Percentiles rank a stretch among this genome's conserved stretches.
Conservation (phyloP, 2,888 invertebrate species). For the Sarcophaga subvicina region DNA sequence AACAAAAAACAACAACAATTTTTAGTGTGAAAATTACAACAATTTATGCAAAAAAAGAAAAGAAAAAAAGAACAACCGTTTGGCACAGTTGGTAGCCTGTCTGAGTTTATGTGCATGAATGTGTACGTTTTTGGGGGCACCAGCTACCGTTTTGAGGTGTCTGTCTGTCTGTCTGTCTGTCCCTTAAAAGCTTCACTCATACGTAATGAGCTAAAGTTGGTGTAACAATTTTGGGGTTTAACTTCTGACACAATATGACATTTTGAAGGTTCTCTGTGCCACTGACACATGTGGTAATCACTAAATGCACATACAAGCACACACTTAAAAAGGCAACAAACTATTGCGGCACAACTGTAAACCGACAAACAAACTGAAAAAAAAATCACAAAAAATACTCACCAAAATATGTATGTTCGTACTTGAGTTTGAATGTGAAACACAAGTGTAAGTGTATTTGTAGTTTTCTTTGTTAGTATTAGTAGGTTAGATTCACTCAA, state of each 20-base stretch:
- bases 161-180: neutral
- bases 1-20: neutral
- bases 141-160: neutral
- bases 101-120: neutral
- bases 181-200: slow-evolving; percentile 38
- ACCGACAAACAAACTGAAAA: neutral
- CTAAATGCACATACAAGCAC: slow-evolving; percentile 7
- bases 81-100: neutral
- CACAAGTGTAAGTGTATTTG: neutral
- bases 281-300: slow-evolving; percentile 61
- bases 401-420: neutral
- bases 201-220: slow-evolving; percentile 54
- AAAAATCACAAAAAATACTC: neutral
- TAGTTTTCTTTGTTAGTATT: neutral
- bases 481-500: slow-evolving; percentile 33
- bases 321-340: slow-evolving; percentile 21
- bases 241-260: slow-evolving; percentile 62
- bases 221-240: slow-evolving; percentile 57
- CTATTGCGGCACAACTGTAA: slow-evolving; percentile 21
- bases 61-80: neutral
- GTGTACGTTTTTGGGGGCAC: slow-evolving; percentile 1
- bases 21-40: neutral
- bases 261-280: slow-evolving; percentile 51
- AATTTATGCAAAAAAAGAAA: neutral
- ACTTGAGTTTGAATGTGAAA: slow-evolving; percentile 26